phyloP scores from a whole-genome alignment of 2,797 vertebrate genomes.

The Pipistrellus pipistrellus region DNA sequence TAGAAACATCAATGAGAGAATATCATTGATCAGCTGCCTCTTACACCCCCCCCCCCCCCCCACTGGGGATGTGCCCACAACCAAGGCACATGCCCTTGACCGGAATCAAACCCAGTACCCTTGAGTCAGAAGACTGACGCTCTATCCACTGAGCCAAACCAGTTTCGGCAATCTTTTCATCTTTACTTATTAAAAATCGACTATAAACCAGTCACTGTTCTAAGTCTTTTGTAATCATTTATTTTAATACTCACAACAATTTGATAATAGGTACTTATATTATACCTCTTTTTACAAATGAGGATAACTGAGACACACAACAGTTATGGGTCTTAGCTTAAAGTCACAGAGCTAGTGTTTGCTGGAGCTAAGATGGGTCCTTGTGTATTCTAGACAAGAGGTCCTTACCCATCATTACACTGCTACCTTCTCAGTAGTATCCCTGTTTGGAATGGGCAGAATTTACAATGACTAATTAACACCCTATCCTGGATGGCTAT shows the following conservation, averaged over 20 bases:
- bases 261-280: not conserved
- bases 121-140: no score
- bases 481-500: not conserved
- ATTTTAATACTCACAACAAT: not conserved
- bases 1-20: no score
- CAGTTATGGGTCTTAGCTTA: not conserved
- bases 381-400: not conserved
- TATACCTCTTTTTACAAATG: not conserved
- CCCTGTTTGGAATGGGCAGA: not conserved
- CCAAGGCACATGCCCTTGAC: no score
- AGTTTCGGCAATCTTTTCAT: not conserved
- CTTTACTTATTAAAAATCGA: not conserved
- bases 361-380: not conserved
- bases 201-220: not conserved
- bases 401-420: not conserved
- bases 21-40: no score
- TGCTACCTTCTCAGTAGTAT: not conserved
- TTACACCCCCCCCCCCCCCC: no score
- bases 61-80: no score
- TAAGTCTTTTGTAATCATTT: conserved; percentile 32
- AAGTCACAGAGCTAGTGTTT: not conserved
- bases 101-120: no score
- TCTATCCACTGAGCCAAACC: no score
- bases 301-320: not conserved
- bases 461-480: not conserved